Conservation (phyloP, 2,888 invertebrate genomes). For the Myathropa florea region DNA sequence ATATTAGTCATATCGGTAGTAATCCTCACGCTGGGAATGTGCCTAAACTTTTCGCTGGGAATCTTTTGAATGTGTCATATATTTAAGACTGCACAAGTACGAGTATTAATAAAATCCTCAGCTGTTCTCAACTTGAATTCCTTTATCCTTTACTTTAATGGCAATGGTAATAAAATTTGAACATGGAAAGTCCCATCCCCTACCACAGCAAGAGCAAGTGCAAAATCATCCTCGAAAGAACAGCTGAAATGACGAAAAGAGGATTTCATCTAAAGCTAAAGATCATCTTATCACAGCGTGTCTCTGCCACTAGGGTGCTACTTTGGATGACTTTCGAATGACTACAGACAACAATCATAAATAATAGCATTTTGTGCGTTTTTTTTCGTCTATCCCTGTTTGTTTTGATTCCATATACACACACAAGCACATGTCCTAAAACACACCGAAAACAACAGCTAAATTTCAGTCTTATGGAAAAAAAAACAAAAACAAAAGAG, state of each 20-base stretch:
- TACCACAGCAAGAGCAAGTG: slow-evolving; percentile 48
- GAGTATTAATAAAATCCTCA: slow-evolving; percentile 49
- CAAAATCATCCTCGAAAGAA: slow-evolving; percentile 16
- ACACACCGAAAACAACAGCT: slow-evolving; percentile 2
- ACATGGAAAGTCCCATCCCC: slow-evolving; percentile 50
- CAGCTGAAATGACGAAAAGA: slow-evolving; percentile 47
- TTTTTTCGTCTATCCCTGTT: neutral
- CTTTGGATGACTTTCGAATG: slow-evolving; percentile 29
- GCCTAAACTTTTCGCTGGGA: slow-evolving; percentile 79
- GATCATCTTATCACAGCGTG: slow-evolving; percentile 50
- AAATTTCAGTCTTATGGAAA: slow-evolving; percentile 35
- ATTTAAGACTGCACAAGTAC: neutral
- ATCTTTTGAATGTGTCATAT: slow-evolving; percentile 69
- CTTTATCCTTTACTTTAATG: slow-evolving; percentile 61
- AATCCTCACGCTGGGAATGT: slow-evolving; percentile 87
- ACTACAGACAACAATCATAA: slow-evolving; percentile 51
- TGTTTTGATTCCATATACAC: slow-evolving; percentile 16
- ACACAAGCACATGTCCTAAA: too few species aligned
- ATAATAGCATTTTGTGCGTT: slow-evolving; percentile 36
- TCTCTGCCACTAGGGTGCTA: slow-evolving; percentile 55
- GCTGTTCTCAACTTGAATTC: slow-evolving; percentile 32
- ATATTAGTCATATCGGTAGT: slow-evolving; percentile 83
- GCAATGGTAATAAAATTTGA: slow-evolving; percentile 50
- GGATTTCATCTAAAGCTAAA: slow-evolving; percentile 50
- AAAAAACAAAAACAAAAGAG: slow-evolving; percentile 1